Base-by-base conservation (phyloP, 1,140 invertebrate genomes). In the Drosophila sturtevanti region DNA sequence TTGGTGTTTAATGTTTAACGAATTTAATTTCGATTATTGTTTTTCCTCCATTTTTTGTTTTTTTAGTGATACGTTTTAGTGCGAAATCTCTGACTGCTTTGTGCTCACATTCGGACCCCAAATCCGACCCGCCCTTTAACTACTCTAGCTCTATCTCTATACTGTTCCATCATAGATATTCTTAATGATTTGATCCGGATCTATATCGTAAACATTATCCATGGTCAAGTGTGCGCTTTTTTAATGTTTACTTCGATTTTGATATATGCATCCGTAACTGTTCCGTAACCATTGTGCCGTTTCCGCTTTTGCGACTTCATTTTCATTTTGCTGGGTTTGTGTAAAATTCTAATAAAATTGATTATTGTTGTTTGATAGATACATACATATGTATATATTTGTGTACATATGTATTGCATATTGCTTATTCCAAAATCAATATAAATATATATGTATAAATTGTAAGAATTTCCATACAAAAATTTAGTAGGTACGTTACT, bases 391-490 rank as follows among this genome's bases (percentile, higher is more conserved):
- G 68, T 73, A 76, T 73, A 76, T 65, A 63, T 21, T 48, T 48
- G 41, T 48, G 41, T 74, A 74, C 71, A 63, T 63, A 67, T 81
- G 78, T 80, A 84, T 80, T 84, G 66, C 77, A 86, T 86, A 90
- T 89, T 90, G 85, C 89, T 90, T 90, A 79, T 84, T 84, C 74
- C 79, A 86, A 89, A 90, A 82, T 89, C 89, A 90, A 90, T 91
- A 90, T 79, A 89, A 91, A 90, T 90, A 87, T 87, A 87, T 85
- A 85, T 85, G 81, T 86, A 90, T 91, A 91, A 91, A 91, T 90
- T 82, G 85, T 91, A 91, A 91, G 89, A 91, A 91, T 87, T 90
- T 84, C 71, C 89, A 91, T 90, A 89, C 81, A 91, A 91, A 91
- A 90, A 77, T 91, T 90, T 87, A 90, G 89, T 90, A 90, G 89